phyloP scores from a whole-genome alignment of 1,140 invertebrate species.

The Microplitis mediator region DNA sequence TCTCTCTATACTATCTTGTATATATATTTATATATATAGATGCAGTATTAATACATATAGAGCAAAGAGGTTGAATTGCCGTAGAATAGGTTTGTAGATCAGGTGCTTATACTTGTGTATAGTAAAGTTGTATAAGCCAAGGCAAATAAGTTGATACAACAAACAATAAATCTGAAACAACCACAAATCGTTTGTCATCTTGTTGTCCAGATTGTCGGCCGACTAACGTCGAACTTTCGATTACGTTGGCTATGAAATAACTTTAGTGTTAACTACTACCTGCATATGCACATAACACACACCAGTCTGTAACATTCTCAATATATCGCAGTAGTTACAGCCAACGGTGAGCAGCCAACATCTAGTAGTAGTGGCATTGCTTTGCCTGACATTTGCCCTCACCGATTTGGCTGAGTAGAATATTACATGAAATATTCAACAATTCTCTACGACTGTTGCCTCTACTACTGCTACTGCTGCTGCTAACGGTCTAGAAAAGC shows the following conservation, averaged over 20 bases:
- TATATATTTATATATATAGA: too few species aligned
- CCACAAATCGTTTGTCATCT: not conserved
- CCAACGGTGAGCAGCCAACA: not conserved
- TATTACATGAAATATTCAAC: conserved; percentile 29
- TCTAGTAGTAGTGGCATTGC: conserved; percentile 4
- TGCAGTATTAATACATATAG: too few species aligned
- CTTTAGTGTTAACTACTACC: not conserved
- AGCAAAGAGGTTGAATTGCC: too few species aligned
- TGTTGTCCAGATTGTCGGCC: not conserved
- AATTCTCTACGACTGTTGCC: not conserved
- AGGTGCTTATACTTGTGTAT: not conserved
- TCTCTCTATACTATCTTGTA: too few species aligned
- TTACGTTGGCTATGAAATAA: not conserved
- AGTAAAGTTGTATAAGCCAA: not conserved
- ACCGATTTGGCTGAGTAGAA: conserved; percentile 18
- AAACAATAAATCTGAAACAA: not conserved
- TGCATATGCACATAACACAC: not conserved
- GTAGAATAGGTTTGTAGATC: too few species aligned
- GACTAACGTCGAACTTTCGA: not conserved
- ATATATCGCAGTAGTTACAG: too few species aligned
- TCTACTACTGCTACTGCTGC: not conserved
- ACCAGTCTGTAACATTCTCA: too few species aligned
- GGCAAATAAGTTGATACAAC: not conserved
- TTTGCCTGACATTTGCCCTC: conserved; percentile 19
- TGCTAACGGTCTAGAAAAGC: not conserved